Evolutionary conservation across 2,797 vertebrate species (phyloP), one percentile per base, ranked within the genome.

Genomic region (Spinus olivaceus): DNA sequence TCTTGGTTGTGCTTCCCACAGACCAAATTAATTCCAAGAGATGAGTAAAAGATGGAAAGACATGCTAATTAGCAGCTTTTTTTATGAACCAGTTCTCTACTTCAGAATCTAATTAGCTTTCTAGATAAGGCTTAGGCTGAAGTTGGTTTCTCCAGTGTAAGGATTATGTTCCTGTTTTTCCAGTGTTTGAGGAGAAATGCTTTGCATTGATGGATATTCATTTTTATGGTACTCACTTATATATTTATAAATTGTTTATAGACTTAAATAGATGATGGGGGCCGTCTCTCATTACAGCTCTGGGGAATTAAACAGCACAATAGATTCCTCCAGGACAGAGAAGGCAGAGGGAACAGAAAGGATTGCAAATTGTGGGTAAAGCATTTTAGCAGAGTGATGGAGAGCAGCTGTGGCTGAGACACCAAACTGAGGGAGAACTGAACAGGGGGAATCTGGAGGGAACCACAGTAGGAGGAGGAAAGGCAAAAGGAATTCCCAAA

Each of bases 21-120:
- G 82, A 73, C 19, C 46, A 82, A 77, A 94, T 94, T 88, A 91
- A 91, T 94, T 95, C 64, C 42, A 85, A 35, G 22, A 64, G 64
- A 70, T 85, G 76, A 88, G 69, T 41, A 82, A 88, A 95, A 91
- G 82, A 95, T 86, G 76, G 56, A 60, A 87, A 88, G 61, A 77
- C 16, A 41, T 86, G 61, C 41, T 91, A 92, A 94, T 95, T 77
- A 94, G 60, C 51, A 84, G 59, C 9, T 82, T 88, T 83, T 89
- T 79, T 37, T 19, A 56, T 51, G 53, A 85, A 73, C 42, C 14
- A 73, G 23, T 73, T 86, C 33, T 74, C 27, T 51, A 11, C 51
- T 81, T 70, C 53, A 73, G 54, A 57, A 64, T 77, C 37, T 92
- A 67, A 88, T 94, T 87, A 90, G 57, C 57, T 54, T 30, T 86